Percentiles rank a stretch among this genome's conserved stretches.
phyloP scores from a whole-genome alignment of 2,888 invertebrate species.

The Escarpia spicata region DNA sequence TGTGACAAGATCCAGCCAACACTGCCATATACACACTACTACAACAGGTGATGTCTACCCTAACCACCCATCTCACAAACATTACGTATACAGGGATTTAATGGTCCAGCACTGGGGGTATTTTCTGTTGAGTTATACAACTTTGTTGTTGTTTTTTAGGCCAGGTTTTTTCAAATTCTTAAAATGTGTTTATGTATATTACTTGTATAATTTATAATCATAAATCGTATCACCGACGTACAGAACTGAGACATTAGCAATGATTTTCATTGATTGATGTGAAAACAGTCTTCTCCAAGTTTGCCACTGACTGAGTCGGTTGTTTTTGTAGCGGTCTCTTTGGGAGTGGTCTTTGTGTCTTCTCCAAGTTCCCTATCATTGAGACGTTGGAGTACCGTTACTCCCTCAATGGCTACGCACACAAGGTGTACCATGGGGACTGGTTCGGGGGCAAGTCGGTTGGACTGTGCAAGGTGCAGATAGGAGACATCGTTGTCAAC shows the following conservation, averaged over 20 bases:
- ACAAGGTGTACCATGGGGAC: slow-evolving; percentile 94
- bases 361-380: slow-evolving; percentile 65
- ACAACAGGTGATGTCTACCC: slow-evolving; percentile 77
- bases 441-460: slow-evolving; percentile 96
- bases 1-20: slow-evolving; percentile 72
- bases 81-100: no score
- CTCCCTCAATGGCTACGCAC: slow-evolving; percentile 96
- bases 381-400: slow-evolving; percentile 92
- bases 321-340: slow-evolving; percentile 71
- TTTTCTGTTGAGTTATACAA: no score
- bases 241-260: no score
- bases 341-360: slow-evolving; percentile 64
- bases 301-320: slow-evolving; percentile 47
- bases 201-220: no score
- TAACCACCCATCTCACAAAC: no score
- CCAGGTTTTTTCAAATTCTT: no score
- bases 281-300: slow-evolving; percentile 58
- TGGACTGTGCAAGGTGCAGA: slow-evolving; percentile 59
- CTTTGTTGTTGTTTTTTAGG: no score
- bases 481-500: slow-evolving; percentile 73
- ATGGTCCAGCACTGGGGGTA: no score
- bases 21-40: slow-evolving; percentile 89
- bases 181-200: no score
- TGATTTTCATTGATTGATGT: no score
- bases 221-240: no score